Percentiles rank a stretch among this genome's conserved stretches.
Evolutionary conservation across 2,888 invertebrate genomes (phyloP).

Genomic region (Drosophila merina): DNA sequence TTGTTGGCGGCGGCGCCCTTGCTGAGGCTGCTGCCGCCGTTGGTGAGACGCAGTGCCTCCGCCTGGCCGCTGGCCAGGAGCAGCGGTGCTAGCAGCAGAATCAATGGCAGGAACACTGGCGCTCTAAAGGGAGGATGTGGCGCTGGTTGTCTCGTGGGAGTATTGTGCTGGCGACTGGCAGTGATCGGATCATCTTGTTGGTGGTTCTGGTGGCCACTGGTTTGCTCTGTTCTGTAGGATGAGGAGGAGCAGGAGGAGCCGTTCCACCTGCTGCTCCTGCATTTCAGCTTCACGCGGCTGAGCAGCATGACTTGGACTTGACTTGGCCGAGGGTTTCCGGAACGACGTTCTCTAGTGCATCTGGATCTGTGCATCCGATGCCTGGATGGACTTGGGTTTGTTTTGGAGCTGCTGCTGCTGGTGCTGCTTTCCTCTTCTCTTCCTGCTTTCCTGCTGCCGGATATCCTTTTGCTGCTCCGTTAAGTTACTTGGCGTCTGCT

Average conservation of each 20-base stretch:
- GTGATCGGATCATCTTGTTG: conserved; percentile 29
- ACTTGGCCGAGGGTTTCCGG: conserved; percentile 1
- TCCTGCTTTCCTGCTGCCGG: conserved; percentile 18
- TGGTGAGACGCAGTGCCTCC: conserved; percentile 74
- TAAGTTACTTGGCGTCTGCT: conserved; percentile 48
- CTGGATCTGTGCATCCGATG: conserved; percentile 10
- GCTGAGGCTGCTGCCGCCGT: conserved; percentile 70
- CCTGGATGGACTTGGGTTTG: conserved; percentile 22
- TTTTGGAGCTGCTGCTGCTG: no score
- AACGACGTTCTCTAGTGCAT: conserved; percentile 24
- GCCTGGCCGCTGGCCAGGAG: conserved; percentile 48
- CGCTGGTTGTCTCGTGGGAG: conserved; percentile 7
- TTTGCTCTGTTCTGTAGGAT: background rate
- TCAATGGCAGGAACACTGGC: no score
- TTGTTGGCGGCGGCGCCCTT: conserved; percentile 78
- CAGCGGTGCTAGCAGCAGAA: conserved; percentile 1
- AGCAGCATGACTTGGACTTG: conserved; percentile 29
- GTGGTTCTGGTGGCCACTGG: conserved; percentile 16
- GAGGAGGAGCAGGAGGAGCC: background rate
- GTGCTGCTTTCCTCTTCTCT: conserved; percentile 6
- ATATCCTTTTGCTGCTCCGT: conserved; percentile 10
- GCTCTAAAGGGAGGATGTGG: background rate
- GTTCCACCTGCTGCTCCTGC: conserved; percentile 5
- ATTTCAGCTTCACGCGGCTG: conserved; percentile 38
- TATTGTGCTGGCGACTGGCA: conserved; percentile 52